Conservation (phyloP, 35 echinoderm and acorn worm genomes). For the Amphiura filiformis region DNA sequence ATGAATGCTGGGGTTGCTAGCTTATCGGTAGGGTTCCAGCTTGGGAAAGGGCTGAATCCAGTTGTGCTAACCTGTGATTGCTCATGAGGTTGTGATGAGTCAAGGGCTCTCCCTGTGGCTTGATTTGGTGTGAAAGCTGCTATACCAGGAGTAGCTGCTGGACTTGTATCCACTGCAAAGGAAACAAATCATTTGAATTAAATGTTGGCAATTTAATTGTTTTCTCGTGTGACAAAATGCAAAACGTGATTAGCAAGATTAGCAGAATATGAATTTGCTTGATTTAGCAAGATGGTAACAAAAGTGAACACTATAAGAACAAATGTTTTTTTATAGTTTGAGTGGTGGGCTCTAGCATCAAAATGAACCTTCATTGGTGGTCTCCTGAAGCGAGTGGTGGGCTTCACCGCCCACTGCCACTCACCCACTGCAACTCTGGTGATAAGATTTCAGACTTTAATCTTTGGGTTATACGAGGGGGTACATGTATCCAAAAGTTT, state of each 20-base stretch:
- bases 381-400: no score
- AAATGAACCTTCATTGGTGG: no score
- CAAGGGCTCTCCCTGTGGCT: background rate
- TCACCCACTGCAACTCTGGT: no score
- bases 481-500: no score
- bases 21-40: conserved; percentile 25
- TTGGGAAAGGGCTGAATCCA: conserved; percentile 18
- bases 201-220: background rate
- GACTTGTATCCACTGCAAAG: background rate
- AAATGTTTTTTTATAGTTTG: no score
- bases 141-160: background rate
- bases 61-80: background rate
- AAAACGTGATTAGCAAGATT: background rate
- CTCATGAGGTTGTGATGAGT: background rate
- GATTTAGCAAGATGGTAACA: no score
- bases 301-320: no score
- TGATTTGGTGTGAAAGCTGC: background rate
- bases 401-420: no score
- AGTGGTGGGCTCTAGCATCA: no score
- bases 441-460: no score
- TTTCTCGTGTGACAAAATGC: background rate
- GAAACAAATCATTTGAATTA: background rate
- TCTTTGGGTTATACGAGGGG: no score
- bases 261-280: background rate
- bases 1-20: conserved; percentile 37